phyloP scores from a whole-genome alignment of 64 coral and sea anemone genomes.

The Montipora sp. region DNA sequence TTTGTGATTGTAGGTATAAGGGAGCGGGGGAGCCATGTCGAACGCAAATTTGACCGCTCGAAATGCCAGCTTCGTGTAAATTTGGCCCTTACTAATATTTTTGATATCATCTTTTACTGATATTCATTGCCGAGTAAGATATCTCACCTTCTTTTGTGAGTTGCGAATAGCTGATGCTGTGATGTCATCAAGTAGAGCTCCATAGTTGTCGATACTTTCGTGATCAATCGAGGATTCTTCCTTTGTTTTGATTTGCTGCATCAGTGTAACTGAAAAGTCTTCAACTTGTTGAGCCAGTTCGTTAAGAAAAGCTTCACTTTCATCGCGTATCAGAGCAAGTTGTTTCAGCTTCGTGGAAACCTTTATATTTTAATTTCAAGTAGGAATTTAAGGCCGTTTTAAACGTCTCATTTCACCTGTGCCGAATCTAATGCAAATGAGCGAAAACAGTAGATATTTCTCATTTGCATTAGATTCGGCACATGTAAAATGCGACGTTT shows the following conservation, averaged over 20 bases:
- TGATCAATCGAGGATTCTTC: not conserved
- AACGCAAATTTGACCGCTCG: too few relatives aligned
- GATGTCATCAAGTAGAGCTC: constrained; percentile 7
- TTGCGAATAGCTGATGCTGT: constrained; percentile 29
- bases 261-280: constrained; percentile 35
- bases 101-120: too few relatives aligned
- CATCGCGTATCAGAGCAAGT: not conserved
- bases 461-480: too few relatives aligned
- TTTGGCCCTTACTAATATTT: too few relatives aligned
- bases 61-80: too few relatives aligned
- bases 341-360: constrained; percentile 15
- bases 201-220: constrained; percentile 20
- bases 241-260: constrained; percentile 21
- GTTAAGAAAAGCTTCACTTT: constrained; percentile 1
- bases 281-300: constrained; percentile 20
- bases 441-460: too few relatives aligned
- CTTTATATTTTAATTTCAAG: not conserved
- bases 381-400: not conserved
- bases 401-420: too few relatives aligned
- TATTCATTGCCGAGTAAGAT: not conserved
- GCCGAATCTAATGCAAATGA: too few relatives aligned
- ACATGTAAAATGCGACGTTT: too few relatives aligned
- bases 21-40: too few relatives aligned
- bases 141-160: constrained; percentile 34
- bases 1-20: too few relatives aligned